phyloP scores from a whole-genome alignment of 2,113 vertebrate species.

The Microtus ochrogaster region DNA sequence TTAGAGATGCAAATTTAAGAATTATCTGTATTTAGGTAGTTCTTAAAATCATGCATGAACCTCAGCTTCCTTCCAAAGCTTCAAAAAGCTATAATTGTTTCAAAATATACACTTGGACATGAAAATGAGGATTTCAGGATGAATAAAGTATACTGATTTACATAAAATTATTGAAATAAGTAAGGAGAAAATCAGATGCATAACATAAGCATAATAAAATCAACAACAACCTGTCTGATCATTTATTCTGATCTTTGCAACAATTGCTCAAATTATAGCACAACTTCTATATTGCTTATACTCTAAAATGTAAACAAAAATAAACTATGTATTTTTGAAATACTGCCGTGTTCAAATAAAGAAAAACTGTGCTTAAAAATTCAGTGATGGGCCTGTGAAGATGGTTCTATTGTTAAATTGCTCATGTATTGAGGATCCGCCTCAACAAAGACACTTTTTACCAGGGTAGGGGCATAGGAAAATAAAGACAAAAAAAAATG shows the following conservation, averaged over 20 bases:
- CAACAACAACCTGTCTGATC: slow-evolving; percentile 47
- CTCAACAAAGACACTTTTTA: too few relatives aligned
- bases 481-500: too few relatives aligned
- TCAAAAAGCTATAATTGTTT: slow-evolving; percentile 54
- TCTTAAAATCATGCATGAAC: slow-evolving; percentile 56
- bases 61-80: slow-evolving; percentile 45
- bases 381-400: background rate
- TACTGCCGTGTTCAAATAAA: slow-evolving; percentile 26
- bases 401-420: background rate
- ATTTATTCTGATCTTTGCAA: slow-evolving; percentile 50
- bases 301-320: slow-evolving; percentile 62
- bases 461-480: too few relatives aligned
- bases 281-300: slow-evolving; percentile 59
- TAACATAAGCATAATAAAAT: slow-evolving; percentile 73
- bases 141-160: slow-evolving; percentile 71
- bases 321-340: slow-evolving; percentile 58
- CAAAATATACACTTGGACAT: slow-evolving; percentile 64
- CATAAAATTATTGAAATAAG: slow-evolving; percentile 70
- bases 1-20: slow-evolving; percentile 52
- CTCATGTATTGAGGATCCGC: background rate
- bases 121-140: slow-evolving; percentile 63
- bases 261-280: slow-evolving; percentile 58
- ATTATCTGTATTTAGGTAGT: slow-evolving; percentile 49
- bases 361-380: slow-evolving; percentile 61
- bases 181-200: slow-evolving; percentile 67